A percentile compares a stretch with the other conserved stretches of the same genome.
These are phyloP conservation scores for Sparidentex hasta DNA, from an alignment of 2,797 vertebrate species.

Conservation along the genomic window DNA sequence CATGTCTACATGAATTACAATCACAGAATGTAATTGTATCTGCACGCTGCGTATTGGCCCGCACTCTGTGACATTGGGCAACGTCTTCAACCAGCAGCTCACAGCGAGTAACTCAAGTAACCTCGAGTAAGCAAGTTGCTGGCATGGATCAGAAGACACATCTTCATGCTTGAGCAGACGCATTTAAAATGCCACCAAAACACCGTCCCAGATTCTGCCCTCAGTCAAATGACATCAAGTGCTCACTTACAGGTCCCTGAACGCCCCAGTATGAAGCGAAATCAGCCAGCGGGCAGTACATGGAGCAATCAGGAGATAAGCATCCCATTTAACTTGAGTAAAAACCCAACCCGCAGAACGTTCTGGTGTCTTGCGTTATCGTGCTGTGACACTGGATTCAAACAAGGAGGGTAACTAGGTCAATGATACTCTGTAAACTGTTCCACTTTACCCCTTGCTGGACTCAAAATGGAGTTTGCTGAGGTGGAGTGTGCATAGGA, in stretches of 20 bases:
- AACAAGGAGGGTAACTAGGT: constrained; percentile 81
- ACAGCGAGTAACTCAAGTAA: constrained; percentile 69
- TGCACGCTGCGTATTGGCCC: constrained; percentile 58
- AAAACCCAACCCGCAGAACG: constrained; percentile 64
- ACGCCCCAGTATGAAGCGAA: constrained; percentile 73
- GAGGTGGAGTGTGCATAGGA: constrained; percentile 53
- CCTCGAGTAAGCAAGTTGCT: constrained; percentile 77
- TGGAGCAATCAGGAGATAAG: constrained; percentile 82
- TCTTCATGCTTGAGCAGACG: constrained; percentile 80
- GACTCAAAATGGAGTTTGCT: constrained; percentile 76
- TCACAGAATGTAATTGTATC: constrained; percentile 64
- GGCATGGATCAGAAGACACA: constrained; percentile 81
- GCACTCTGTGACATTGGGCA: constrained; percentile 64
- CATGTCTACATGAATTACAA: constrained; percentile 65
- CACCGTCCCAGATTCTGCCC: constrained; percentile 81
- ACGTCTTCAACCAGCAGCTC: constrained; percentile 65
- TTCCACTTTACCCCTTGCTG: constrained; percentile 76
- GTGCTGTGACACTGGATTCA: constrained; percentile 66
- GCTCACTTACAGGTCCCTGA: constrained; percentile 84
- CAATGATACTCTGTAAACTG: constrained; percentile 77
- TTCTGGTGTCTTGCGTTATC: constrained; percentile 64
- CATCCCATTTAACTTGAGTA: constrained; percentile 82
- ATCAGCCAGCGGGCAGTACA: constrained; percentile 76
- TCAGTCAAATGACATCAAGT: constrained; percentile 83
- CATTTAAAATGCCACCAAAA: constrained; percentile 84